Conservation (phyloP, 2,797 vertebrate genomes). For the Diplodus sargus region DNA sequence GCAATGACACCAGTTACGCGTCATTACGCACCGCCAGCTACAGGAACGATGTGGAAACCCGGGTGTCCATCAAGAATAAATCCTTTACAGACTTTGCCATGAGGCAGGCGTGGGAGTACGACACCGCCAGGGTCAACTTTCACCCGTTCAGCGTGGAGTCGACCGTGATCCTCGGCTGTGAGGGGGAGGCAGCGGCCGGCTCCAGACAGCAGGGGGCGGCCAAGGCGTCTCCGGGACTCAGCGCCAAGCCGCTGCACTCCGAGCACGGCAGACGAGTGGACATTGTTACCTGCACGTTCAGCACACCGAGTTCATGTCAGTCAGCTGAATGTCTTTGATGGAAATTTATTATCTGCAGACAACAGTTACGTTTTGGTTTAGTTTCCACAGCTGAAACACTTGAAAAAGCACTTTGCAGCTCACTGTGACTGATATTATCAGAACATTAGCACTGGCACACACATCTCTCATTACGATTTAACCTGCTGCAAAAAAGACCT, state of each 20-base stretch:
- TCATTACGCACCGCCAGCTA: constrained; percentile 77
- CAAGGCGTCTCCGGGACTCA: constrained; percentile 30
- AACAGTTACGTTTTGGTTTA: neutral
- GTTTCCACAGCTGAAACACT: constrained; percentile 1
- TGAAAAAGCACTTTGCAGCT: neutral
- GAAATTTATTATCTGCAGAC: neutral
- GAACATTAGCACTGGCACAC: neutral
- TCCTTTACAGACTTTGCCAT: constrained; percentile 79
- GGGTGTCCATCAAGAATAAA: constrained; percentile 33
- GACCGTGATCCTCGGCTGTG: constrained; percentile 46
- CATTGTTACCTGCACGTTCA: constrained; percentile 82
- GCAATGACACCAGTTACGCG: constrained; percentile 84
- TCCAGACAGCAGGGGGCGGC: constrained; percentile 31
- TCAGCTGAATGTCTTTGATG: constrained; percentile 73
- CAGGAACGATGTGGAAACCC: constrained; percentile 55
- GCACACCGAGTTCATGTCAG: constrained; percentile 77
- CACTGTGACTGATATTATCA: neutral
- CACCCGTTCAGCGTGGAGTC: constrained; percentile 85
- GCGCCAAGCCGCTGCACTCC: constrained; percentile 2
- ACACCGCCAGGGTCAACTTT: constrained; percentile 76
- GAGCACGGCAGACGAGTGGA: constrained; percentile 61
- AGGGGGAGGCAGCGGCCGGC: constrained; percentile 39
- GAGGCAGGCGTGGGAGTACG: constrained; percentile 84
- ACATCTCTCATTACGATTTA: neutral
- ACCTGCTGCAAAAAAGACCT: neutral